Evolutionary conservation across 2,797 vertebrate species (phyloP).

Genomic region (Brotula barbata): DNA sequence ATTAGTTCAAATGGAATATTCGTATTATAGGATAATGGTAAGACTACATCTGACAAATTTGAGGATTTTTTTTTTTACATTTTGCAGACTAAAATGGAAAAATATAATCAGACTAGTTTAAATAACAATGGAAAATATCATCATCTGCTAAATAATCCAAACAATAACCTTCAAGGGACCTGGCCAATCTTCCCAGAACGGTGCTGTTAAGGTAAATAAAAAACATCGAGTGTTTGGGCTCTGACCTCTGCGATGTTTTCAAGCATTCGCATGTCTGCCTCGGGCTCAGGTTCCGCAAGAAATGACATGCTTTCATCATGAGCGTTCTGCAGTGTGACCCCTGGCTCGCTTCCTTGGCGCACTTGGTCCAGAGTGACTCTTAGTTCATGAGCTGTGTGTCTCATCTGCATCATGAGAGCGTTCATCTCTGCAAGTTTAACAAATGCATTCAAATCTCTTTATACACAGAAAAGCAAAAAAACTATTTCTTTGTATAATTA

Average conservation of each 20-base stretch:
- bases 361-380: conserved; percentile 73
- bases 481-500: too few relatives aligned
- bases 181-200: not conserved
- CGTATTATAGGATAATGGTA: too few relatives aligned
- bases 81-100: too few relatives aligned
- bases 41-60: too few relatives aligned
- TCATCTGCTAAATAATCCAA: too few relatives aligned
- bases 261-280: conserved; percentile 51
- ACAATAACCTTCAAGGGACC: not conserved
- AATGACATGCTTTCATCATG: conserved; percentile 61
- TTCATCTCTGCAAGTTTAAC: conserved; percentile 74
- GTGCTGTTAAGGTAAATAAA: not conserved
- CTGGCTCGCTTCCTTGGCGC: conserved; percentile 60
- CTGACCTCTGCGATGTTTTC: conserved; percentile 64
- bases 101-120: too few relatives aligned
- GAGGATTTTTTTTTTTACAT: too few relatives aligned
- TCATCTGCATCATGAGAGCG: conserved; percentile 79
- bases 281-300: conserved; percentile 44
- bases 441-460: not conserved
- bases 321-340: conserved; percentile 35
- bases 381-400: conserved; percentile 75
- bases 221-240: not conserved
- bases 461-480: too few relatives aligned
- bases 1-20: too few relatives aligned
- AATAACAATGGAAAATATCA: too few relatives aligned